phyloP scores from a whole-genome alignment of 2,113 vertebrate species.

The Sylvia atricapilla region DNA sequence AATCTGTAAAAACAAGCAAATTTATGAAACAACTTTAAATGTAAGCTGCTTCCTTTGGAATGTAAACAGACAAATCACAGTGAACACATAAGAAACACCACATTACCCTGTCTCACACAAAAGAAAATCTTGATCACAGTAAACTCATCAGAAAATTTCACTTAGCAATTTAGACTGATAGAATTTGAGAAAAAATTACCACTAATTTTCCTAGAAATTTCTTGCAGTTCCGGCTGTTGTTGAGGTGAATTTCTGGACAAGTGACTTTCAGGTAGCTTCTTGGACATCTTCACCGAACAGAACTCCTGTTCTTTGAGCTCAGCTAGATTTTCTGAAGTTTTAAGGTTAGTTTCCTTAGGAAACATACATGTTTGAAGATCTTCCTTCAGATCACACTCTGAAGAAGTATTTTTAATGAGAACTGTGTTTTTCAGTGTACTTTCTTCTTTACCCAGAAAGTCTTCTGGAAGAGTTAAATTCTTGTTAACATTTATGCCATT shows the following conservation, averaged over 20 bases:
- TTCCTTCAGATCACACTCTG: slow-evolving; percentile 72
- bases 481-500: slow-evolving; percentile 62
- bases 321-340: slow-evolving; percentile 76
- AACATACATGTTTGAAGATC: slow-evolving; percentile 85
- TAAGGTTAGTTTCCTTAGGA: slow-evolving; percentile 93
- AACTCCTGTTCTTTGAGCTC: slow-evolving; percentile 76
- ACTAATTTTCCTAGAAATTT: slow-evolving; percentile 68
- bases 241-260: slow-evolving; percentile 70
- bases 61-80: not conserved
- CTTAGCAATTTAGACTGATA: not conserved
- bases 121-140: not conserved
- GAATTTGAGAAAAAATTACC: slow-evolving; percentile 62
- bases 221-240: slow-evolving; percentile 68
- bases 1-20: not conserved
- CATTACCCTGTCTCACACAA: not conserved
- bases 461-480: slow-evolving; percentile 71
- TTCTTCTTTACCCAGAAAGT: slow-evolving; percentile 74
- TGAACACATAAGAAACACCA: not conserved
- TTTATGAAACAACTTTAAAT: not conserved
- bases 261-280: slow-evolving; percentile 75
- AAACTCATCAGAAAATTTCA: not conserved
- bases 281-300: slow-evolving; percentile 70
- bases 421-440: slow-evolving; percentile 71
- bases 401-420: slow-evolving; percentile 65
- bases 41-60: not conserved